Percentiles rank a stretch among this genome's conserved stretches.
phyloP scores from a whole-genome alignment of 2,113 vertebrate species.

The Anhinga anhinga region DNA sequence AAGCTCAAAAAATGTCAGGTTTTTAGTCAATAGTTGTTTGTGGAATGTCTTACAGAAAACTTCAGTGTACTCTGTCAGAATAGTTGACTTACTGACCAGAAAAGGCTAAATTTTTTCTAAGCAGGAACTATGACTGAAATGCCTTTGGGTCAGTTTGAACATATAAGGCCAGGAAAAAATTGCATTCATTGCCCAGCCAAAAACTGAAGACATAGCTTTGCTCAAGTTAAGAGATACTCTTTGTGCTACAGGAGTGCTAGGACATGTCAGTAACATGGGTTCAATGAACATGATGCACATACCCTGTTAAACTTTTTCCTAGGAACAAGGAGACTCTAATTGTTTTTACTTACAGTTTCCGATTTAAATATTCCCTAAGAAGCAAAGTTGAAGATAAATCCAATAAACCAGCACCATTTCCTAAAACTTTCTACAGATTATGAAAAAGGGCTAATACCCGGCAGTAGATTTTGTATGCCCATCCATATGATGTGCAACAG shows the following conservation, averaged over 20 bases:
- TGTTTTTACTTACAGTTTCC: neutral
- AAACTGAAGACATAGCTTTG: rapidly evolving
- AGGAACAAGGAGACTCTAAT: neutral
- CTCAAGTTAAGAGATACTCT: neutral
- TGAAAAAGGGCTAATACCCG: neutral
- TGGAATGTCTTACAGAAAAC: neutral
- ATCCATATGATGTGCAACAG: neutral
- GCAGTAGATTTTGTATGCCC: neutral
- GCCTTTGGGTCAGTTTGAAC: neutral
- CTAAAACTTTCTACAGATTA: neutral
- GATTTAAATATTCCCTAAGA: neutral
- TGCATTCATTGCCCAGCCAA: neutral
- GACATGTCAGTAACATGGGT: neutral
- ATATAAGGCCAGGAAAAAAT: neutral
- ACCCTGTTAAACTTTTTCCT: neutral
- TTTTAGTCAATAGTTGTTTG: neutral
- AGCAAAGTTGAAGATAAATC: neutral
- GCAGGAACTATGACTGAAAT: neutral
- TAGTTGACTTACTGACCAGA: neutral
- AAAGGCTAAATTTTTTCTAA: neutral
- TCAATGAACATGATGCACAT: neutral
- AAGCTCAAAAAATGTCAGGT: neutral
- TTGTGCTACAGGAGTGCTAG: neutral
- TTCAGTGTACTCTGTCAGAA: neutral
- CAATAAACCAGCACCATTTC: neutral